Percentiles rank a stretch among this genome's conserved stretches.
These are phyloP conservation scores for Clitarchus hookeri DNA, from an alignment of 2,888 invertebrate genomes.

Conservation along the genomic window DNA sequence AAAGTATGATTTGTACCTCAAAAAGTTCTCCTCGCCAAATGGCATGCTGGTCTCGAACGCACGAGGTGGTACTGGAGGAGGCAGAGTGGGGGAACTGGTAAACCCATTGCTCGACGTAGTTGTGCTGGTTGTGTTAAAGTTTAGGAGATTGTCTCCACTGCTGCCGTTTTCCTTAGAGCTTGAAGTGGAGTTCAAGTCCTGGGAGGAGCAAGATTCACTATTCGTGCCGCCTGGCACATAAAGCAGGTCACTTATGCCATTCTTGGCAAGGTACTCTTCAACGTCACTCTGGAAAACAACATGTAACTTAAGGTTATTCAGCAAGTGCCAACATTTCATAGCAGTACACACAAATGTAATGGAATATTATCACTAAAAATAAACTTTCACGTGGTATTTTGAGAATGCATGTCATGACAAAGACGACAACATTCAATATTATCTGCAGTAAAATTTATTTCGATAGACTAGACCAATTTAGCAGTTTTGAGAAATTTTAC, in stretches of 20 bases:
- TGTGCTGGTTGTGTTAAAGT: conserved; percentile 42
- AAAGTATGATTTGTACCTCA: conserved; percentile 25
- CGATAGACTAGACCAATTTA: no score
- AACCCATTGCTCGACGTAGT: conserved; percentile 37
- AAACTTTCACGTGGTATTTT: no score
- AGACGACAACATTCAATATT: no score
- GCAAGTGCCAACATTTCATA: no score
- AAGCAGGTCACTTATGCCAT: conserved; percentile 49
- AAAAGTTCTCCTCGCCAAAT: conserved; percentile 40
- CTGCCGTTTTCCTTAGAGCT: conserved; percentile 34
- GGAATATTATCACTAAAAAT: no score
- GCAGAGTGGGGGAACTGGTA: conserved; percentile 43
- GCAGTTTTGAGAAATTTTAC: no score
- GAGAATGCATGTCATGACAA: no score
- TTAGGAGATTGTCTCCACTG: conserved; percentile 39
- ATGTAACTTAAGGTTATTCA: neutral
- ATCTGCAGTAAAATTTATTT: no score
- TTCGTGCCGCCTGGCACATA: conserved; percentile 21
- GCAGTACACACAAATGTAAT: no score
- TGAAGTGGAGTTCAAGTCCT: neutral
- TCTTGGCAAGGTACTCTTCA: conserved; percentile 49
- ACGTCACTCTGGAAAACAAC: conserved; percentile 46
- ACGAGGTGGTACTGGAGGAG: conserved; percentile 59
- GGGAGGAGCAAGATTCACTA: conserved; percentile 19
- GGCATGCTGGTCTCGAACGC: conserved; percentile 50